Evolutionary conservation across 2,888 invertebrate species (phyloP), one percentile per base, ranked within the genome.

Genomic region (Sarcophaga variegata): DNA sequence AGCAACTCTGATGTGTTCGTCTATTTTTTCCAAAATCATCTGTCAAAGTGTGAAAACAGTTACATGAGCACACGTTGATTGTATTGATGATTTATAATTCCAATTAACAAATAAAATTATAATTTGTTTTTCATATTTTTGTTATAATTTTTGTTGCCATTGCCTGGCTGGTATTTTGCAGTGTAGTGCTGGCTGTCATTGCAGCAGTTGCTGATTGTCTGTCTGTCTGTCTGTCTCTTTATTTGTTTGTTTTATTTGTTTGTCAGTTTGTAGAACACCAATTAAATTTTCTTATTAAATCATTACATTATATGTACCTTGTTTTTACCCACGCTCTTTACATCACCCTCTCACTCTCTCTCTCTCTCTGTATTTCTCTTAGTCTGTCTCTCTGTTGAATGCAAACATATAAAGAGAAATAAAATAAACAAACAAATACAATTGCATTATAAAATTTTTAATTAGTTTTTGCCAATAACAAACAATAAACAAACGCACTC

Each of bases 201-300:
- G 64, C 45, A 37, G 37, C 45, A 37, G 67, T 20, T 67, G 45
- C 37, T 67, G 67, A n/a, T 67, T 54, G 17, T 62, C 5, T 17
- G 12, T 20, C 4, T 17, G 12, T 20, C 4, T 14, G 17, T 45
- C 64, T 20, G 37, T 69, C 64, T 11, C 12, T 47, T 49, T 20
- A 49, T 69, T 49, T 69, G 14, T 69, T 66, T 80, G 59, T 64
- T 37, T 37, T 10, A 37, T 37, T 67, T 74, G 75, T 81, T 82
- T 81, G 69, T 67, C 76, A 79, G 78, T 84, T 87, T 82, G 82
- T 80, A 67, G 81, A 84, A 82, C 82, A 87, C 63, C 84, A 87
- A 84, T 87, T 87, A 87, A 82, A 82, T 84, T 84, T 87, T 87
- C 87, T 87, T 87, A 84, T 87, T 87, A 87, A 87, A 87, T 87